Base-by-base conservation (phyloP, 2,888 invertebrate genomes). In the Priocnemis perturbator region DNA sequence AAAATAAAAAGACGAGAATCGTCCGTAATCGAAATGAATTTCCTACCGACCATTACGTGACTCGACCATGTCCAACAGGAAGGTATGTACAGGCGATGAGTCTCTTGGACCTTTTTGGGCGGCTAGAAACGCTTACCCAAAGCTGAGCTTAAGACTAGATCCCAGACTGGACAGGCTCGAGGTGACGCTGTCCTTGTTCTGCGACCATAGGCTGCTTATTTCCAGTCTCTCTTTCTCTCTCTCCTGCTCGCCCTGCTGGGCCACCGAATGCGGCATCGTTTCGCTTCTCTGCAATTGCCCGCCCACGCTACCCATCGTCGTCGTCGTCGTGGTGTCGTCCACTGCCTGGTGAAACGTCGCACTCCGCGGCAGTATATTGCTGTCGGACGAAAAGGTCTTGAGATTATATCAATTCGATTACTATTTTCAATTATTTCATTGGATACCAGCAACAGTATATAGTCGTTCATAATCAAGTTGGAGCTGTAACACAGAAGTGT, bases 131-230 rank as follows among this genome's bases (percentile, higher is more conserved):
- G 26, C 90, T 91, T 91, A 96, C 96, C 95, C 95, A 87, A 96
- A 96, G 84, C 95, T 95, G 79, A 95, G 91, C 90, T 96, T 96
- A 73, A 97, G 92, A 65, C 95, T 94, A 76, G 95, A 95, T 21
- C 96, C 94, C 67, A 96, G 91, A 81, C 94, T 95, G 67, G 95
- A 95, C 75, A 96, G 91, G 81, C 95, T 94, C 2, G 95, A 94
- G 0, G 94, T 93, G 20, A 95, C 94, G 55, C 89, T 89, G 70
- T 89, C 89, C 69, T 89, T 89, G 69, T 88, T 88, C 64, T 88
- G 88, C 15, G 88, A 83, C 89, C 89, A 89, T 67, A 89, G 79
- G 71, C 87, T 88, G 52, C 87, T 85, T 26, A 88, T 78, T 80
- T 89, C 89, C 67, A 86, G 74, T 74, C 87, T 83, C 62, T 89